These are phyloP conservation scores for Neogobius melanostomus DNA, from an alignment of 2,113 vertebrate genomes.

Conservation along the genomic window DNA sequence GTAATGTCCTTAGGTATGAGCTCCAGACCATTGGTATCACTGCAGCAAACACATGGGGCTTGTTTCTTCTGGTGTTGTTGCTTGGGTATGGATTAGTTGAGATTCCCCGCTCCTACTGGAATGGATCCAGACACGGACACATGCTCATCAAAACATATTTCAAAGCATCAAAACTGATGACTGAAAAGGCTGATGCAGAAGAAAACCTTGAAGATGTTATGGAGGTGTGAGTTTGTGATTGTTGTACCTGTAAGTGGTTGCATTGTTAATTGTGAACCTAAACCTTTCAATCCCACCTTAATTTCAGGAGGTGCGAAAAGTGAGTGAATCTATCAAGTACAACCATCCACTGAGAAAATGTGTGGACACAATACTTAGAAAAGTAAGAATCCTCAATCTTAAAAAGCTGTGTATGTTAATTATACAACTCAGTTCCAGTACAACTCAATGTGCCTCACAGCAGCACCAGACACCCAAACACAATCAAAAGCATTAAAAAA, in stretches of 20 bases:
- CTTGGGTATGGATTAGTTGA: slow-evolving; percentile 95
- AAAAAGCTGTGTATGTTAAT: no score
- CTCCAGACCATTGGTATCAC: slow-evolving; percentile 97
- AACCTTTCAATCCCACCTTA: neutral
- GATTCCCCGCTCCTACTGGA: slow-evolving; percentile 95
- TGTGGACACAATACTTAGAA: slow-evolving; percentile 93
- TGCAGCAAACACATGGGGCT: slow-evolving; percentile 96
- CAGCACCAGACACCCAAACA: no score
- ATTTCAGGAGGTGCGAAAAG: slow-evolving; percentile 89
- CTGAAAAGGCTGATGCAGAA: slow-evolving; percentile 95
- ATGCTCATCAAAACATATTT: slow-evolving; percentile 95
- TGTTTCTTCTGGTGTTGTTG: slow-evolving; percentile 93
- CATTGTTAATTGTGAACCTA: neutral
- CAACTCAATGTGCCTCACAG: no score
- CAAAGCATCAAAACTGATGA: slow-evolving; percentile 95
- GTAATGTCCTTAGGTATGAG: slow-evolving; percentile 80
- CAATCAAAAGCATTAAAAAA: no score
- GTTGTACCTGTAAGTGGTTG: neutral
- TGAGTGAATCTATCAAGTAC: slow-evolving; percentile 94
- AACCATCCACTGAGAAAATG: slow-evolving; percentile 95
- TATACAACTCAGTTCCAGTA: no score
- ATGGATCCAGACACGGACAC: slow-evolving; percentile 88
- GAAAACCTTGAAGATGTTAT: slow-evolving; percentile 97
- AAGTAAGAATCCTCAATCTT: slow-evolving; percentile 73
- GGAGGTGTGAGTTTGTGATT: slow-evolving; percentile 77